Conservation (phyloP, 2,113 vertebrate genomes). For the Nipponia nippon region DNA sequence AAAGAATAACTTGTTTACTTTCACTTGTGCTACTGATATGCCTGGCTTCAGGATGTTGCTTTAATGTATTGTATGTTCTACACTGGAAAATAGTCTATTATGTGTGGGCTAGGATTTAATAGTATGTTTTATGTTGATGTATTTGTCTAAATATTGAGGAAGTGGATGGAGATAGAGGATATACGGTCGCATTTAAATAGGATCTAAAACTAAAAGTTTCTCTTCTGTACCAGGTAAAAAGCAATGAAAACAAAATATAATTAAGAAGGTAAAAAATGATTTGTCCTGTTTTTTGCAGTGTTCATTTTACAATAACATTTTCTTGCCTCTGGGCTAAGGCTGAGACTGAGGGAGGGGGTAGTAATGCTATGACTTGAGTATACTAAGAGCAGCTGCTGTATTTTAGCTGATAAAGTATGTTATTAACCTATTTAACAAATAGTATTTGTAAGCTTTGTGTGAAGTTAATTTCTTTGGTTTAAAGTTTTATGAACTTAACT, state of each 20-base stretch:
- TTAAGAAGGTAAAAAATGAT: background rate
- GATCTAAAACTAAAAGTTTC: background rate
- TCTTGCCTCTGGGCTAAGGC: background rate
- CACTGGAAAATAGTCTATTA: background rate
- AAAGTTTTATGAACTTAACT: background rate
- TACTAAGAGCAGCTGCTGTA: background rate
- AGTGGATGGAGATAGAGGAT: background rate
- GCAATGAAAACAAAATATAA: background rate
- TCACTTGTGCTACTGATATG: constrained; percentile 37
- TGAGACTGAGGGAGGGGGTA: background rate
- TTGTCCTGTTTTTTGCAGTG: background rate
- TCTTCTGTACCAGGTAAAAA: background rate
- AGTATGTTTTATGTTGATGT: background rate
- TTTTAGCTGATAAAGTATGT: background rate
- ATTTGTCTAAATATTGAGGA: constrained; percentile 16
- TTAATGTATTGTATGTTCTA: constrained; percentile 18
- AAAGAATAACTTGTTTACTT: constrained; percentile 41
- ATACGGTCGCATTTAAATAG: constrained; percentile 3
- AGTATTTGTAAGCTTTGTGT: background rate
- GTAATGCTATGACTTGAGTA: background rate
- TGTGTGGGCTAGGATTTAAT: constrained; percentile 7
- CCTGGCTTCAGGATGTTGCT: constrained; percentile 54
- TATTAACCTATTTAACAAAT: constrained; percentile 18
- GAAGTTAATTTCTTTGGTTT: background rate
- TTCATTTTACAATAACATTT: background rate